These are phyloP conservation scores for Origma solitaria DNA, from an alignment of 2,113 vertebrate genomes.

Conservation along the genomic window DNA sequence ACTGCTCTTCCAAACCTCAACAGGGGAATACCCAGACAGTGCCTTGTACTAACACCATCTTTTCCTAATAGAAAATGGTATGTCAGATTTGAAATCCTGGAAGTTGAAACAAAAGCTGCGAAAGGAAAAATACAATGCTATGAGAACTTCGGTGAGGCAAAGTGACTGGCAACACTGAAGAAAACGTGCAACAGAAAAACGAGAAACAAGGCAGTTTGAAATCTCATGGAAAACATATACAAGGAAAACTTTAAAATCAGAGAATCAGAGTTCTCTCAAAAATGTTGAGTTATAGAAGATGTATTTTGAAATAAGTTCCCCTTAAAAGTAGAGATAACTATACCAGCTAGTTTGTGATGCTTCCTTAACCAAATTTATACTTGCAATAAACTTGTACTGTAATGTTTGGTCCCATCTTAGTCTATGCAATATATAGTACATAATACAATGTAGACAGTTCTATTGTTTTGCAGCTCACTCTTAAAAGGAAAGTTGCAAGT, in stretches of 20 bases:
- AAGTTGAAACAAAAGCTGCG: not conserved
- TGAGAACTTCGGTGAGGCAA: not conserved
- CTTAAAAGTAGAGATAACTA: not conserved
- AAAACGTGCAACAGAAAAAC: not conserved
- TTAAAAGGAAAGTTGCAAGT: not conserved
- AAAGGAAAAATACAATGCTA: not conserved
- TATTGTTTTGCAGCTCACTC: not conserved
- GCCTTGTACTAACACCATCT: not conserved
- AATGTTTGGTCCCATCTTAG: not conserved
- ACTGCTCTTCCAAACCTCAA: not conserved
- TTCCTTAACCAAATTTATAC: not conserved
- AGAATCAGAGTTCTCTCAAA: not conserved
- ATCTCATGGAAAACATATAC: not conserved
- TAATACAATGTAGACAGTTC: not conserved
- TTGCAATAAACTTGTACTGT: not conserved
- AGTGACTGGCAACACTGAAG: not conserved
- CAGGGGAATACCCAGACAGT: not conserved
- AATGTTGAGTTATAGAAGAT: not conserved
- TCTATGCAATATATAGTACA: not conserved
- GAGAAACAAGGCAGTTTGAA: not conserved
- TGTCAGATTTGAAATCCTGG: not conserved
- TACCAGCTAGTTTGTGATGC: not conserved
- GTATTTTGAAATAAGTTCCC: not conserved
- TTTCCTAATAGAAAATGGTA: not conserved
- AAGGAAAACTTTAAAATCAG: not conserved